These are phyloP conservation scores for Macrophya alboannulata DNA, from an alignment of 2,888 invertebrate genomes.

Conservation along the genomic window DNA sequence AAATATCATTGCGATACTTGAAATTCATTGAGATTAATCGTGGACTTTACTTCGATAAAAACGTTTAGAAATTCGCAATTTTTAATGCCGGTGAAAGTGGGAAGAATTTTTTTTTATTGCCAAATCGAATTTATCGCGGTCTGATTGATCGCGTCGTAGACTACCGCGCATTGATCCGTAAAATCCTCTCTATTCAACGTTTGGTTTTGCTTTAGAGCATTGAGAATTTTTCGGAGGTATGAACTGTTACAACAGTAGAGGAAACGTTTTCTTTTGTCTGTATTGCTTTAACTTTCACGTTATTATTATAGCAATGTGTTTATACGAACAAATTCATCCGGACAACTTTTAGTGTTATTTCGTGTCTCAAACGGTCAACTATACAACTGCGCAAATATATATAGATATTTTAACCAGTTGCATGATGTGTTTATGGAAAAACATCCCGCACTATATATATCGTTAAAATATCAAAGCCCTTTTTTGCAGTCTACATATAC, in stretches of 20 bases:
- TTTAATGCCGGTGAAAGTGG: background rate
- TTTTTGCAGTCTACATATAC: background rate
- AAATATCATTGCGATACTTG: background rate
- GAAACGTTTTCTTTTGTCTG: background rate
- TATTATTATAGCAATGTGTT: background rate
- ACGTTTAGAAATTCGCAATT: background rate
- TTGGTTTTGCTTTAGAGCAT: slow-evolving; percentile 2
- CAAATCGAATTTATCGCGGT: slow-evolving; percentile 49
- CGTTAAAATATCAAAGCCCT: background rate
- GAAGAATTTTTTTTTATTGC: slow-evolving; percentile 16
- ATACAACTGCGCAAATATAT: background rate
- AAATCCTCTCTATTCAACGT: slow-evolving; percentile 25
- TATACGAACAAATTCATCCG: background rate
- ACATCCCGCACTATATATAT: background rate
- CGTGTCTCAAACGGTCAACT: background rate
- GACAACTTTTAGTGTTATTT: background rate
- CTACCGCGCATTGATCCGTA: slow-evolving; percentile 36
- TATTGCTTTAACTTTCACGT: slow-evolving; percentile 36
- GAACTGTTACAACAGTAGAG: no score
- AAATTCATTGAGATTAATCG: background rate
- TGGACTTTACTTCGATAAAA: background rate
- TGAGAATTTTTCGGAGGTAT: background rate
- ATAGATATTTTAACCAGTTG: background rate
- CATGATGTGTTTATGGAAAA: background rate
- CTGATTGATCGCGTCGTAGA: slow-evolving; percentile 19